Conservation (phyloP, 2,888 invertebrate genomes). For the Xanthorhoe designata region DNA sequence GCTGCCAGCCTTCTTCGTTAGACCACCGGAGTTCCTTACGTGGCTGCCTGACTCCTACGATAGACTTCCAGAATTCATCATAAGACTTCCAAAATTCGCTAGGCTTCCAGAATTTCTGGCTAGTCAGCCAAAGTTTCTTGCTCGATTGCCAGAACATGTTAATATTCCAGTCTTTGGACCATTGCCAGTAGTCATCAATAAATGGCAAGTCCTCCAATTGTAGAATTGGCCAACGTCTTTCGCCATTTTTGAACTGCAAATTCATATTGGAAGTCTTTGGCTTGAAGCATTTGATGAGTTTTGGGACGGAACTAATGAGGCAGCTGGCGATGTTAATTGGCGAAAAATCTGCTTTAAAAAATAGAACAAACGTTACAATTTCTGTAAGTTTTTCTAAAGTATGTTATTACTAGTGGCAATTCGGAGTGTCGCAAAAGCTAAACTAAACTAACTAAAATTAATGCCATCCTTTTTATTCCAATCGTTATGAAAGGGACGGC, state of each 20-base stretch:
- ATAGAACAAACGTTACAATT: not conserved
- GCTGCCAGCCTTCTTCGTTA: not conserved
- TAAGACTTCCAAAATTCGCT: not conserved
- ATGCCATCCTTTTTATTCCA: too few species aligned
- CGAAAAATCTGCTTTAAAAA: not conserved
- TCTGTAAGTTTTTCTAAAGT: not conserved
- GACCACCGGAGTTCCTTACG: not conserved
- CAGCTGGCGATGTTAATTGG: not conserved
- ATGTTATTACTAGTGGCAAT: too few species aligned
- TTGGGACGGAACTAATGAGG: not conserved
- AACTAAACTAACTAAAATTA: too few species aligned
- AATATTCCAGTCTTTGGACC: not conserved
- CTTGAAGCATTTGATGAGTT: not conserved
- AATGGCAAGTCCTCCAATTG: not conserved
- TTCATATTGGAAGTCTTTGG: not conserved
- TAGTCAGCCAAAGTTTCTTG: too few species aligned
- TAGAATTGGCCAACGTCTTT: not conserved
- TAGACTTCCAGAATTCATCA: not conserved
- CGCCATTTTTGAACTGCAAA: not conserved
- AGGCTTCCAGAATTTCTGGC: not conserved
- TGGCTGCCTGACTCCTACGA: not conserved
- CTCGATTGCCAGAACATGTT: too few species aligned
- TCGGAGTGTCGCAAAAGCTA: too few species aligned
- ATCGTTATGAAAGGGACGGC: too few species aligned
- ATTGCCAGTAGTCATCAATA: not conserved